Evolutionary conservation across 2,113 vertebrate genomes (phyloP).

Genomic region (Mus spicilegus): DNA sequence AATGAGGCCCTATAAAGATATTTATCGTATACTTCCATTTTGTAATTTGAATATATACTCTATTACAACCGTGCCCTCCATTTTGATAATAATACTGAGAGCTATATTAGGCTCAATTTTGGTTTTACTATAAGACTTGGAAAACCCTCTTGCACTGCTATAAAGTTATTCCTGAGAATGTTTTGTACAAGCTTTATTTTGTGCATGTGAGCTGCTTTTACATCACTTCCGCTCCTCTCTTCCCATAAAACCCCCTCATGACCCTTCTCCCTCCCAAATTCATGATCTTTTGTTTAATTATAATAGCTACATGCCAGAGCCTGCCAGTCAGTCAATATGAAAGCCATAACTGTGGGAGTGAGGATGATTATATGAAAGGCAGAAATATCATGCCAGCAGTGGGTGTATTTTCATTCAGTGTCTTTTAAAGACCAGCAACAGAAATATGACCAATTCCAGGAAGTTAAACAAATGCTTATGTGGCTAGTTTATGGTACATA

Average conservation of each 20-base stretch:
- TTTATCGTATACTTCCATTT: not conserved
- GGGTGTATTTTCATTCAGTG: no score
- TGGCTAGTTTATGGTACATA: no score
- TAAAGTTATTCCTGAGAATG: constrained; percentile 97
- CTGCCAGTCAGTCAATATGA: no score
- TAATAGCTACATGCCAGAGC: no score
- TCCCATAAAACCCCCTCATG: not conserved
- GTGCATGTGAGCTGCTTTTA: constrained; percentile 61
- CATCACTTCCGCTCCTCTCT: not conserved
- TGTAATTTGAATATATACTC: constrained; percentile 21
- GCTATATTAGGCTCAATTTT: constrained; percentile 87
- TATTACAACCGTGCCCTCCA: not conserved
- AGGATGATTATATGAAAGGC: no score
- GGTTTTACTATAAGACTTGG: constrained; percentile 90
- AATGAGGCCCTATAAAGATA: not conserved
- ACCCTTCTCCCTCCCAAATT: not conserved
- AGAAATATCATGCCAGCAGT: not conserved
- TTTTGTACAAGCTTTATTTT: constrained; percentile 97
- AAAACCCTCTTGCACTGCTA: constrained; percentile 95
- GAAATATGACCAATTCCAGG: no score
- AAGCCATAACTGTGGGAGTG: no score
- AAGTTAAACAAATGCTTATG: no score
- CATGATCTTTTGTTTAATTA: not conserved
- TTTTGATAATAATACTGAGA: constrained; percentile 11
- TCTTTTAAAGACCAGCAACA: no score